Percentiles rank a stretch among this genome's conserved stretches.
Conservation (phyloP, 2,113 vertebrate genomes). For the Ibidorhyncha struthersii region DNA sequence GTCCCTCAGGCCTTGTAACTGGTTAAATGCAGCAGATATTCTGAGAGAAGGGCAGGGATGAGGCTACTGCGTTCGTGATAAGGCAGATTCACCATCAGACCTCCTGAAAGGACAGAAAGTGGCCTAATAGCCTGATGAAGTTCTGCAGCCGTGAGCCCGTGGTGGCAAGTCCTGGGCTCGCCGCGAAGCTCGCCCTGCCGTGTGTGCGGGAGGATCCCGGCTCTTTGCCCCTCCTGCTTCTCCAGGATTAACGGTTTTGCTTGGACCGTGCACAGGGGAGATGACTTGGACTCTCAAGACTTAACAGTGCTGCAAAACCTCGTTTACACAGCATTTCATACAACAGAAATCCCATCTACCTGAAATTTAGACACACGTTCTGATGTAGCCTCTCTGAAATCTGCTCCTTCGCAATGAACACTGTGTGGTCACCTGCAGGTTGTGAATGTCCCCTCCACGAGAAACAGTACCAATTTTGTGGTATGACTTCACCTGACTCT, state of each 20-base stretch:
- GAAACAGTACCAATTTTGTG: not conserved
- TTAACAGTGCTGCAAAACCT: not conserved
- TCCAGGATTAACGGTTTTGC: not conserved
- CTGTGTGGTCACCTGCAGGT: no score
- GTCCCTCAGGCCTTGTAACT: not conserved
- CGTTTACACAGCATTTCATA: fast-evolving
- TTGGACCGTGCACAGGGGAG: not conserved
- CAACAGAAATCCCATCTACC: not conserved
- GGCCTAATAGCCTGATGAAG: not conserved
- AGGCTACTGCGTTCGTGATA: fast-evolving
- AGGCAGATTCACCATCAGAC: not conserved
- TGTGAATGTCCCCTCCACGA: not conserved
- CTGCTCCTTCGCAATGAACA: not conserved
- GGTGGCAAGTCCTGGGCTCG: fast-evolving
- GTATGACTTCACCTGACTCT: not conserved
- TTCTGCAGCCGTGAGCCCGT: fast-evolving
- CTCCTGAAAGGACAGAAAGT: not conserved
- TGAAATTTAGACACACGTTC: fast-evolving
- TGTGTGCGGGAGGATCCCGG: fast-evolving
- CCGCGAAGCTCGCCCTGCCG: not conserved
- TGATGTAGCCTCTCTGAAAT: not conserved
- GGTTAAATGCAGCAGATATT: not conserved
- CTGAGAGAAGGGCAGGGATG: not conserved
- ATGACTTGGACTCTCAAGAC: not conserved
- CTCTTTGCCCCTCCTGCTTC: not conserved